phyloP scores from a whole-genome alignment of 2,888 invertebrate genomes.

The Apamea epomidion region DNA sequence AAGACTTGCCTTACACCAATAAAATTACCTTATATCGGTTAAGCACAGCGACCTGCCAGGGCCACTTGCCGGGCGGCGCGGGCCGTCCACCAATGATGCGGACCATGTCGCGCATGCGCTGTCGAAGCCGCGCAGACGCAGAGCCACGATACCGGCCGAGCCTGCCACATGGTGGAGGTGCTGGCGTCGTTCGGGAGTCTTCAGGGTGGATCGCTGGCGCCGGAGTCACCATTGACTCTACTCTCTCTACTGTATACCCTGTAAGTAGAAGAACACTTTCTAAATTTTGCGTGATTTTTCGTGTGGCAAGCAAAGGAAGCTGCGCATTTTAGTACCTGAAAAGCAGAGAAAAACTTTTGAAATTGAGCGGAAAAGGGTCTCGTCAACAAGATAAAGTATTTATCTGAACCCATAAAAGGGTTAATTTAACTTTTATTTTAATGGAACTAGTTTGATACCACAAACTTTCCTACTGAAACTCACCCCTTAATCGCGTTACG shows the following conservation, averaged over 20 bases:
- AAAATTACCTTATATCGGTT: conserved; percentile 93
- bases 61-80: conserved; percentile 96
- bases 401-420: conserved; percentile 6
- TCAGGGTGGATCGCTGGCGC: conserved; percentile 80
- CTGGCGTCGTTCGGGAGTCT: conserved; percentile 72
- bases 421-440: conserved; percentile 40
- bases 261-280: conserved; percentile 46
- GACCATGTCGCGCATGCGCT: conserved; percentile 91
- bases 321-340: not conserved
- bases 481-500: not conserved
- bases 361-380: conserved; percentile 7
- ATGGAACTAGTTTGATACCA: not conserved
- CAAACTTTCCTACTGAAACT: not conserved
- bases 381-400: conserved; percentile 14
- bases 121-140: conserved; percentile 74
- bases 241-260: conserved; percentile 75
- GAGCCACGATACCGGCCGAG: conserved; percentile 81
- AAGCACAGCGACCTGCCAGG: conserved; percentile 98
- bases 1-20: not conserved
- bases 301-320: not conserved
- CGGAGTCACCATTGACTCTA: conserved; percentile 81
- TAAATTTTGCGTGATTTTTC: conserved; percentile 1
- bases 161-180: conserved; percentile 78
- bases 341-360: conserved; percentile 17
- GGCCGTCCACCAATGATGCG: conserved; percentile 97